A percentile compares a stretch with the other conserved stretches of the same genome.
Conservation (phyloP, 2,888 invertebrate genomes). For the Arrhopalites spinosus region DNA sequence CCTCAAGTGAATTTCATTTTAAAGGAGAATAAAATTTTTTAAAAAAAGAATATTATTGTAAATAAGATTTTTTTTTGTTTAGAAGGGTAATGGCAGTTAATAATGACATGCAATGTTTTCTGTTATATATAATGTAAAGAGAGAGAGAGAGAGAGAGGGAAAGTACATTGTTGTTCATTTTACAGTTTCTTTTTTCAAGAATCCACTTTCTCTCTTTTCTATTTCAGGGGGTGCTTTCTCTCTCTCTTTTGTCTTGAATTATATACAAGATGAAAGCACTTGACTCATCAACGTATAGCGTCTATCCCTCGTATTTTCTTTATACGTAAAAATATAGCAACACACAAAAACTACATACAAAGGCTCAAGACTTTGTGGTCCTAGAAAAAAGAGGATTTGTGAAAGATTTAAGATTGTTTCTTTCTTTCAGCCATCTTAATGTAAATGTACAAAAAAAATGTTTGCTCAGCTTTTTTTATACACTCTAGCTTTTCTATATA, state of each 20-base stretch:
- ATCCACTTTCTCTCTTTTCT: neutral
- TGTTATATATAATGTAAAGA: neutral
- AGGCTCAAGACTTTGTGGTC: neutral
- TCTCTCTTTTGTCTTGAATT: neutral
- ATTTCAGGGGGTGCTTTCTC: too few species aligned
- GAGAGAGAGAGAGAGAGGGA: too few species aligned
- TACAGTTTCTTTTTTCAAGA: neutral
- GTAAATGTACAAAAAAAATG: neutral
- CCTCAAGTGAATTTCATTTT: too few species aligned
- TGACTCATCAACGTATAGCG: neutral
- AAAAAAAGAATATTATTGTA: too few species aligned
- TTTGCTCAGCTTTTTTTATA: neutral
- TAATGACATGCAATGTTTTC: too few species aligned
- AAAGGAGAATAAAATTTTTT: too few species aligned
- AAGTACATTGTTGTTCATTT: too few species aligned
- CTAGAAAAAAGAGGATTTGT: neutral
- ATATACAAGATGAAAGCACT: neutral
- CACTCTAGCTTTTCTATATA: neutral
- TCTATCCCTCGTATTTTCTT: too few species aligned
- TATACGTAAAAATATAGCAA: too few species aligned
- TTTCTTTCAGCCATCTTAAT: neutral
- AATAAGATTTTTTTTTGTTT: too few species aligned
- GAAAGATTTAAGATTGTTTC: conserved; percentile 19
- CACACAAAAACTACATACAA: too few species aligned
- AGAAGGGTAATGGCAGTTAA: too few species aligned